Conservation (phyloP, 2,797 vertebrate genomes). For the Carcharodon carcharias region DNA sequence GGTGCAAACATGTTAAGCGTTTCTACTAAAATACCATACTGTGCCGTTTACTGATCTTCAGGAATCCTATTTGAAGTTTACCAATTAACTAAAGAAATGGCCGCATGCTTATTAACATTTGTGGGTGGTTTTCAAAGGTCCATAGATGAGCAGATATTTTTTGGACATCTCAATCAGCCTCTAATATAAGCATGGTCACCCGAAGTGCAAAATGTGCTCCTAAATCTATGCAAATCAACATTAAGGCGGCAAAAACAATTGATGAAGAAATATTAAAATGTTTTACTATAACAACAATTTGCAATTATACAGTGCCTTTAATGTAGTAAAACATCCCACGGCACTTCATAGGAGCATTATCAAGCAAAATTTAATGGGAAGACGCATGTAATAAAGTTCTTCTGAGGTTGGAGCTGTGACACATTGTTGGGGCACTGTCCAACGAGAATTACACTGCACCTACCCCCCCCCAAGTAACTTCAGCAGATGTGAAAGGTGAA, state of each 20-base stretch:
- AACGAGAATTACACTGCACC: neutral
- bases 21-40: too few species aligned
- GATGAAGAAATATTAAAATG: neutral
- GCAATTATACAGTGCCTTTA: neutral
- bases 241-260: neutral
- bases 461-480: neutral
- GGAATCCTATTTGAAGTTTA: neutral
- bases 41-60: neutral
- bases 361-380: neutral
- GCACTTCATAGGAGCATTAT: neutral
- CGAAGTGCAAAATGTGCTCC: neutral
- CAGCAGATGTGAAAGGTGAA: neutral
- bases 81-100: neutral
- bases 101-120: neutral
- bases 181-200: neutral
- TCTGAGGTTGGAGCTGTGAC: neutral
- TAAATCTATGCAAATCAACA: neutral
- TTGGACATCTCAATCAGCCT: neutral
- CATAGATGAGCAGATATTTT: neutral
- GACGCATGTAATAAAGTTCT: neutral
- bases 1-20: neutral
- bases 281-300: neutral
- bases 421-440: neutral
- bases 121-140: neutral
- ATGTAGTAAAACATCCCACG: neutral